A percentile compares a stretch with the other conserved stretches of the same genome.
Conservation (phyloP, 2,797 vertebrate species). For the Fistularia tabacaria region DNA sequence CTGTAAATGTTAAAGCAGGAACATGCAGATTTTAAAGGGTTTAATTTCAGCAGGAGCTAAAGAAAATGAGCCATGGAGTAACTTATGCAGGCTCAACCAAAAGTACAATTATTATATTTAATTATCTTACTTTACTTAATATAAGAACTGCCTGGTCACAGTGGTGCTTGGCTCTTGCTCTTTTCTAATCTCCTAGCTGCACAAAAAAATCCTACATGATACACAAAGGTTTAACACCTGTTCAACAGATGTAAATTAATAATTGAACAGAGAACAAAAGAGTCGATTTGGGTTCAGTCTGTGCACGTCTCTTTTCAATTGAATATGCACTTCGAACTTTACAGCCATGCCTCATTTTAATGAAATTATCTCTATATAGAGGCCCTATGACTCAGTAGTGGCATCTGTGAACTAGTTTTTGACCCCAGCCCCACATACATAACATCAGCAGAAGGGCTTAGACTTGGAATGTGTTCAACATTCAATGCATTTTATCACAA, state of each 20-base stretch:
- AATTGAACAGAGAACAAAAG: slow-evolving; percentile 60
- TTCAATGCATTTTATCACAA: slow-evolving; percentile 43
- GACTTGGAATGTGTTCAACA: slow-evolving; percentile 9
- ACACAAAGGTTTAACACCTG: slow-evolving; percentile 57
- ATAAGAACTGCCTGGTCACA: too few relatives aligned
- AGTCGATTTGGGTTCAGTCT: slow-evolving; percentile 56
- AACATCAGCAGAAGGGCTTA: slow-evolving; percentile 15
- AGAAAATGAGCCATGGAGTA: slow-evolving; percentile 1
- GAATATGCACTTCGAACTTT: slow-evolving; percentile 50
- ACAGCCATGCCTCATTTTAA: slow-evolving; percentile 50
- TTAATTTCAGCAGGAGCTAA: slow-evolving; percentile 25
- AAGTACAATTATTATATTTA: too few relatives aligned
- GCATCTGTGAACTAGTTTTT: slow-evolving; percentile 43
- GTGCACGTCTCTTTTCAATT: slow-evolving; percentile 45
- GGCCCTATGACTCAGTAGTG: slow-evolving; percentile 44
- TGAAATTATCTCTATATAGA: slow-evolving; percentile 56
- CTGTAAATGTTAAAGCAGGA: too few relatives aligned
- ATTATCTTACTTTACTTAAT: too few relatives aligned
- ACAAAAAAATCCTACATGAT: slow-evolving; percentile 10
- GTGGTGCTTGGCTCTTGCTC: neutral
- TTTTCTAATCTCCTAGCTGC: slow-evolving; percentile 27
- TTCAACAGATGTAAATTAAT: slow-evolving; percentile 62
- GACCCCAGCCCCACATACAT: slow-evolving; percentile 46
- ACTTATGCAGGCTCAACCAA: too few relatives aligned
- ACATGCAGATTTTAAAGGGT: slow-evolving; percentile 4